A percentile compares a stretch with the other conserved stretches of the same genome.
Evolutionary conservation across 2,113 vertebrate genomes (phyloP).

Genomic region (Notechis scutatus): DNA sequence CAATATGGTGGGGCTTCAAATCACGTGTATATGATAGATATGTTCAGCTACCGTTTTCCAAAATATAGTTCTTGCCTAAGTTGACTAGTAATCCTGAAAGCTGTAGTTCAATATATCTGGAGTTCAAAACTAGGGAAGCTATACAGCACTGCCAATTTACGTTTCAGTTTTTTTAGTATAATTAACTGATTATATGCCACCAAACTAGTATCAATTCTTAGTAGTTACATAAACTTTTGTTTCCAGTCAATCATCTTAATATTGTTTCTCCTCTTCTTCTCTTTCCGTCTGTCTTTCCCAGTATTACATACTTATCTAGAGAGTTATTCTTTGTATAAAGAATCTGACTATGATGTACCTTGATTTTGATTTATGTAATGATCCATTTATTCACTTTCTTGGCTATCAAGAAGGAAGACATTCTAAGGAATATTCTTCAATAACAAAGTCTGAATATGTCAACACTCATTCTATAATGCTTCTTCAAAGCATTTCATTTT

Average conservation of each 20-base stretch:
- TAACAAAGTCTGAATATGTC: too few relatives aligned
- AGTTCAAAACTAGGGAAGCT: not conserved
- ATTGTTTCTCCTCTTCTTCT: not conserved
- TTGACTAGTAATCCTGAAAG: not conserved
- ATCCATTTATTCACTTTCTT: not conserved
- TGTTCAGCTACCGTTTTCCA: not conserved
- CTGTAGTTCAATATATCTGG: not conserved
- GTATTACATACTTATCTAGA: not conserved
- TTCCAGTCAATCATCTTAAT: not conserved
- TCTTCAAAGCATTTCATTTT: not conserved
- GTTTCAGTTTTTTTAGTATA: not conserved
- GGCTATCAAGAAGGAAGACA: not conserved
- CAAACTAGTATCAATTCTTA: not conserved
- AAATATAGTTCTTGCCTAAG: not conserved
- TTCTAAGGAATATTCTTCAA: not conserved
- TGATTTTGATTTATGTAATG: not conserved
- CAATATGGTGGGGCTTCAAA: not conserved
- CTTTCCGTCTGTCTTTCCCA: not conserved
- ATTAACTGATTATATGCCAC: not conserved
- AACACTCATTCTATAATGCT: not conserved
- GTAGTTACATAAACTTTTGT: not conserved
- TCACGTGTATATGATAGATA: not conserved
- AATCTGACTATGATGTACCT: not conserved
- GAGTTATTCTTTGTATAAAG: not conserved
- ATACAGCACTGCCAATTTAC: not conserved